These are phyloP conservation scores for Odocoileus hemionus DNA, from an alignment of 2,113 vertebrate genomes.

Conservation along the genomic window DNA sequence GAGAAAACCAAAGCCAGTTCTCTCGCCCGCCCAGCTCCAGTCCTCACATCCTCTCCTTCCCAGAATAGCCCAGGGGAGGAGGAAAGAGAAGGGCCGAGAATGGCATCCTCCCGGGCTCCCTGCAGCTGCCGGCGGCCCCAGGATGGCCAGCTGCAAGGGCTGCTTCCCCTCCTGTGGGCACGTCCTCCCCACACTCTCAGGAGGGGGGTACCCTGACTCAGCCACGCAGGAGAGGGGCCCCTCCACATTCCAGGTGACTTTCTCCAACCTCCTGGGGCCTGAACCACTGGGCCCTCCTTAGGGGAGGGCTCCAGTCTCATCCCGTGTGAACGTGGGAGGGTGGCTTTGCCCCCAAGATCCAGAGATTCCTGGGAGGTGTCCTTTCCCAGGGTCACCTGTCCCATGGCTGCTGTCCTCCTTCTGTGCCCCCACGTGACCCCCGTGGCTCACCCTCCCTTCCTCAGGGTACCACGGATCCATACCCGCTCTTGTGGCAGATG, in stretches of 20 bases:
- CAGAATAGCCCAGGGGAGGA: slow-evolving; percentile 1
- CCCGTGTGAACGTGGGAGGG: not conserved
- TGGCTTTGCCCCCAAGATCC: not conserved
- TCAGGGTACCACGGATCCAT: not conserved
- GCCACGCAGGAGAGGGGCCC: fast-evolving
- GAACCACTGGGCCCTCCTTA: not conserved
- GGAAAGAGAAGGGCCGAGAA: not conserved
- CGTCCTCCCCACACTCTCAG: not conserved
- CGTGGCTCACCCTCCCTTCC: not conserved
- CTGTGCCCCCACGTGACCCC: not conserved
- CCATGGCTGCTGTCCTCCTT: not conserved
- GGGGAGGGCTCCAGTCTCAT: not conserved
- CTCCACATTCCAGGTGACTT: not conserved
- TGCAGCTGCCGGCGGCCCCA: not conserved
- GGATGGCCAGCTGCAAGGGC: not conserved
- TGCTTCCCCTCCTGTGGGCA: slow-evolving; percentile 48
- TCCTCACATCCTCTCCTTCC: not conserved
- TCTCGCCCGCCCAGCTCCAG: not conserved
- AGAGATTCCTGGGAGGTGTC: not conserved
- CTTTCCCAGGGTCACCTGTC: not conserved
- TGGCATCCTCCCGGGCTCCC: fast-evolving
- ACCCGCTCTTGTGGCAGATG: not conserved
- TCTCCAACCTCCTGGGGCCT: not conserved
- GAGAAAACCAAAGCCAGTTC: not conserved
- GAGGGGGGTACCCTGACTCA: not conserved